Evolutionary conservation across 2,113 vertebrate genomes (phyloP), one percentile per base, ranked within the genome.

Genomic region (Aepyceros melampus): DNA sequence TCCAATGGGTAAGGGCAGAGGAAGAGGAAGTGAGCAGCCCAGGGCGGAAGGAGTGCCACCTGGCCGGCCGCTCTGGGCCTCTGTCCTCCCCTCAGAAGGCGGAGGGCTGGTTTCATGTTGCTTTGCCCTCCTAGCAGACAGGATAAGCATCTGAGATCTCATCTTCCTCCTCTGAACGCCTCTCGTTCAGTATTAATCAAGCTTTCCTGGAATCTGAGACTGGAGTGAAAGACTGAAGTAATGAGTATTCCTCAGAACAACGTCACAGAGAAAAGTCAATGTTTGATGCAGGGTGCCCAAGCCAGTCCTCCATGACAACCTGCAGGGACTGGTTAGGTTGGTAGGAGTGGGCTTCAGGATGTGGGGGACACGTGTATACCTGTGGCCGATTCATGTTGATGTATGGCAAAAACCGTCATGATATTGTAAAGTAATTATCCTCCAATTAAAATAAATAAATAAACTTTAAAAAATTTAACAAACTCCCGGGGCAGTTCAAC

Each of bases 11-110:
- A 67, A 25, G 40, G 79, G 17, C 45, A 49, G 19, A 87, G 60
- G 87, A 95, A 51, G 15, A 60, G 27, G 33, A 74, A 33, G 45
- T 16, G 29, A 49, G 19, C 19, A 29, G 51, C 9, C 27, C 29
- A 40, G 29, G 13, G n/a, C 1, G 6, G 12, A 47, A 86, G 40
- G 6, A 51, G 33, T 2, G 3, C 40, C 7, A 0, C n/a, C 27
- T 7, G 7, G 25, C 17, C 0, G 56, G 25, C 36, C 2, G 0
- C 14, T 16, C 58, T 36, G 40, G 45, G 64, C 31, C 40, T 25
- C 51, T 40, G 19, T 53, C 14, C 29, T 82, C 36, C 58, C 36
- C 40, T 92, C 85, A 45, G 56, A 79, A 78, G 56, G 49, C 5
- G 17, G 31, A 19, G n/a, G 23, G 13, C 9, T 51, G 67, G 2